Base-by-base conservation (phyloP, 2,888 invertebrate genomes). In the Ypsolopha sequella region DNA sequence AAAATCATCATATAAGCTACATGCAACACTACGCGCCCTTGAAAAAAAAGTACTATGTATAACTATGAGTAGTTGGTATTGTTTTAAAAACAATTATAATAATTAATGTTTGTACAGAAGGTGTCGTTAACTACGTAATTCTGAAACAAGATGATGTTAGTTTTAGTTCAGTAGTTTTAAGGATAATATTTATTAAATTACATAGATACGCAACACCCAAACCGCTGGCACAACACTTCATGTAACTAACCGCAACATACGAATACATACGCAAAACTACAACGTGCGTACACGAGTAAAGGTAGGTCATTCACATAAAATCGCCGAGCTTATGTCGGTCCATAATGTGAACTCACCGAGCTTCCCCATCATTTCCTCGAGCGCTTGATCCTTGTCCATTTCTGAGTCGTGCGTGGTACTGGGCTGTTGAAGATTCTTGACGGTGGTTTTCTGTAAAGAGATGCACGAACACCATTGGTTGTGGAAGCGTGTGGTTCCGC, bases 321-420 rank as follows among this genome's bases (percentile, higher is more conserved):
- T 35, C 35, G 9, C 10, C 34, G 46, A n/a, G 46, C 10, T 36
- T n/a, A 46, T 3, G 11, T 24, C 36, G 46, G 14, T 33, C 14
- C 35, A 35, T 24, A 24, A 55, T 57, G 56, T 57, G 56, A 53
- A 53, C 86, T 88, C 63, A 91, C 91, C 91, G 63, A 91, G 76
- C 70, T 90, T 89, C 62, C 89, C 89, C 91, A 91, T 91, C 70
- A 91, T 87, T 60, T 90, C 90, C 66, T 91, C 91, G 52, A 91
- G 67, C 35, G 90, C 89, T 64, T 82, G 87, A 76, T 90, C 90
- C 69, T 89, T 89, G 65, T 90, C 90, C 90, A 90, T 90, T 4
- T 24, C 24, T 2, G 24, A 68, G 50, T 75, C 59, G 46, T 6
- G 53, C 50, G 44, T 53, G 53, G 52, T 55, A 54, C 58, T 52